These are phyloP conservation scores for Kryptolebias ocellatus DNA, from an alignment of 2,797 vertebrate species.

Conservation along the genomic window DNA sequence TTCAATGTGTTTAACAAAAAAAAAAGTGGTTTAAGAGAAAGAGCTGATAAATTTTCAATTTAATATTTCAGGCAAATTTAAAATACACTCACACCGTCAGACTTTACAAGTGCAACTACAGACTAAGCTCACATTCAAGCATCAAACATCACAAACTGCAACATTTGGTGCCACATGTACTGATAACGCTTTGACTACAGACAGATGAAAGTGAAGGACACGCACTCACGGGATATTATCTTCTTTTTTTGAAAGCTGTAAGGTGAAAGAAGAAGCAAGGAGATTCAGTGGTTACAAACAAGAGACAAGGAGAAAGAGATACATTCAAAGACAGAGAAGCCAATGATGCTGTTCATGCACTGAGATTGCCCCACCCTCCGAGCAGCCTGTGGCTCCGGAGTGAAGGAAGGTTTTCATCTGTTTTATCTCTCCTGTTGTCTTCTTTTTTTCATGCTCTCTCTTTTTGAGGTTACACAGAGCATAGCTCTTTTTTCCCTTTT, in stretches of 20 bases:
- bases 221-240: constrained; percentile 27
- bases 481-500: constrained; percentile 53
- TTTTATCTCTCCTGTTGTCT: constrained; percentile 74
- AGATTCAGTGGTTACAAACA: constrained; percentile 53
- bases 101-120: constrained; percentile 24
- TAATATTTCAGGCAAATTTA: neutral
- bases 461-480: constrained; percentile 72
- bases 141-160: constrained; percentile 31
- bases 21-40: neutral
- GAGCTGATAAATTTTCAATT: neutral
- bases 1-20: neutral
- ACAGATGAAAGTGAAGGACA: constrained; percentile 55
- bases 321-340: constrained; percentile 58
- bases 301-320: constrained; percentile 58
- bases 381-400: constrained; percentile 59
- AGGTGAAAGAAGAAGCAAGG: constrained; percentile 53
- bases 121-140: constrained; percentile 28
- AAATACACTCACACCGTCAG: constrained; percentile 13
- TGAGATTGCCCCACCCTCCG: constrained; percentile 63
- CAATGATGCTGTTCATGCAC: constrained; percentile 67
- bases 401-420: constrained; percentile 78
- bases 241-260: constrained; percentile 32
- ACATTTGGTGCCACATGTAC: constrained; percentile 36
- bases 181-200: constrained; percentile 31
- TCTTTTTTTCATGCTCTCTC: constrained; percentile 47